Base-by-base conservation (phyloP, 30 jellyfish, hydroid and myxozoan genomes). In the Haliclystus octoradiatus region DNA sequence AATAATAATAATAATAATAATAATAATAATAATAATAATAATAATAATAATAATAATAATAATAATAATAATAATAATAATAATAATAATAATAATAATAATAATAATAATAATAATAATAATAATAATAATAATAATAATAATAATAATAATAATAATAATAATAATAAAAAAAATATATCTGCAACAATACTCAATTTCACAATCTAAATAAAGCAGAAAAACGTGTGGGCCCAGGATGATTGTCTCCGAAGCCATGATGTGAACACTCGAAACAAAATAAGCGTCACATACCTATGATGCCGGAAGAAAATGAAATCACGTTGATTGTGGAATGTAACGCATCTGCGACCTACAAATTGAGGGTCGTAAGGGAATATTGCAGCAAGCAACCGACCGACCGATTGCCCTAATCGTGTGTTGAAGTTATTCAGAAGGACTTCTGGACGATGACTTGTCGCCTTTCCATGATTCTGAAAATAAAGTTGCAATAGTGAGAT, bases 291-390 rank as follows among this genome's bases (percentile, higher is more conserved):
- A 23, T 31, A 85, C 96, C 96, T 77, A 71, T 87, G 94, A 65
- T 87, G 97, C 7, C 97, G 80, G 72, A 87, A 87, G 78, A 87
- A 87, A 26, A 87, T 80, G 68, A 73, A 87, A 72, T 87, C 97
- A 32, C 94, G 52, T 63, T 87, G 97, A 47, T 87, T 87, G 65
- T 87, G 97, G 61, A 80, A 87, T 13, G 97, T 87, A 53, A 81
- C 94, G 66, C 85, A 78, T 24, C 94, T 40, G 28, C 97, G 19
- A 2, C 97, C 97, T 52, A 49, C 72, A 50, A 79, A 79, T 62
- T 87, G 92, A 32, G 94, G 94, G 50, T 87, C 93, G 33, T 71
- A 79, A 28, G 97, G 97, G 35, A 87, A 87, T 50, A 87, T 29
- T 15, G 94, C 94, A 1, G 94, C 94, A 30, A 87, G 78, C 29